Evolutionary conservation across 2,113 vertebrate genomes (phyloP), one percentile per base, ranked within the genome.

Genomic region (Oreochromis aureus): DNA sequence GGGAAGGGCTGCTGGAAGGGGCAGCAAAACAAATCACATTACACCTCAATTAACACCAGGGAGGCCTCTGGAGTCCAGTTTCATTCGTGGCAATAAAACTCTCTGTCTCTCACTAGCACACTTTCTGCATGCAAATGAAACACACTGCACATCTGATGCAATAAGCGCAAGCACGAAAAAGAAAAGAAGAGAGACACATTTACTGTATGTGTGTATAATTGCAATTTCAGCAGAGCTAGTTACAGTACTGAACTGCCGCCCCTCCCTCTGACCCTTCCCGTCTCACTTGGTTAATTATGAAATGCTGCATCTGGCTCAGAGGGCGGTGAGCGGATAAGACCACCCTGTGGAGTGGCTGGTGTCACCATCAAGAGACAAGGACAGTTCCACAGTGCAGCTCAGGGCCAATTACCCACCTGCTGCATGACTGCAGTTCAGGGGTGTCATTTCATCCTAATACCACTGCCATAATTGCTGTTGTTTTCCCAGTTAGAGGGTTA

Each of bases 361-460:
- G 90, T 89, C 93, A 87, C 89, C 90, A 86, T 91, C 86, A 85
- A 54, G 27, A 89, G 90, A 92, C 88, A 91, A 95, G 89, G 94
- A 93, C 92, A 87, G 90, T 76, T 92, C 91, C 90, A 88, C 44
- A 53, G 91, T 63, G 87, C 91, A 84, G 86, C 91, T 93, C 89
- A 85, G 81, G 92, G 90, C 94, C 94, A 95, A 94, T 95, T 94
- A 95, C 89, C 94, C 94, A 94, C 93, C 94, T 93, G 93, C 93
- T 92, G 91, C 89, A 88, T 87, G 86, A 93, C 89, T 69, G 89
- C 82, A 22, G 86, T 87, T 90, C 85, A 80, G 81, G 71, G 88
- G 82, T 87, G 91, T 94, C 94, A 90, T 89, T 90, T 91, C 83
- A 91, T 85, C 91, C 92, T 93, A 92, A 94, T 86, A 81, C 73